Evolutionary conservation across 2,113 vertebrate species (phyloP).

Genomic region (Dasyprocta punctata): DNA sequence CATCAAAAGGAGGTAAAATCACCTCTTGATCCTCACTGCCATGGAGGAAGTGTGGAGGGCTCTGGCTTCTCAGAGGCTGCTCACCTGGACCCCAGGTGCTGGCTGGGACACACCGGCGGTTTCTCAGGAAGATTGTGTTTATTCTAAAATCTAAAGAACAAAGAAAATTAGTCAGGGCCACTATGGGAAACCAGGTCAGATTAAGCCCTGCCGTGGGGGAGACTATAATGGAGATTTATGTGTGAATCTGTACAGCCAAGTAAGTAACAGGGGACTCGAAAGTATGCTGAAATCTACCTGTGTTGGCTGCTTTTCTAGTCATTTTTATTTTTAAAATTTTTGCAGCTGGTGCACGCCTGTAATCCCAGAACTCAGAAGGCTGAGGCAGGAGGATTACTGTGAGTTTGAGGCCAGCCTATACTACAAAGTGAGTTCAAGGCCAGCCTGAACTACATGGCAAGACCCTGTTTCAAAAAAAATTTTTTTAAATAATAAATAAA

Average conservation of each 20-base stretch:
- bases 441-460: too few species aligned
- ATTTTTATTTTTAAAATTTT: background rate
- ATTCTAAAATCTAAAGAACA: background rate
- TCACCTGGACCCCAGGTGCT: background rate
- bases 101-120: background rate
- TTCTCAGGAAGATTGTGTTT: background rate
- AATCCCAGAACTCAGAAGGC: background rate
- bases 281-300: background rate
- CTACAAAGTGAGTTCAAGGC: too few species aligned
- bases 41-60: background rate
- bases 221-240: too few species aligned
- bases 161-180: background rate
- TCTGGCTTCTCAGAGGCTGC: background rate
- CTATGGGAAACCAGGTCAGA: background rate
- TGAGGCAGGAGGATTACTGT: background rate
- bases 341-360: background rate
- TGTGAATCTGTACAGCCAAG: background rate
- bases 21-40: too few species aligned
- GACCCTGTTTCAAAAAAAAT: too few species aligned
- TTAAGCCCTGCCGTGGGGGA: background rate
- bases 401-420: too few species aligned
- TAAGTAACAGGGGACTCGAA: background rate
- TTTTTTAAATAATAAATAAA: background rate
- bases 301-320: background rate
- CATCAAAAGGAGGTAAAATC: background rate